These are phyloP conservation scores for Acronicta aceris DNA, from an alignment of 2,888 invertebrate species.

Conservation along the genomic window DNA sequence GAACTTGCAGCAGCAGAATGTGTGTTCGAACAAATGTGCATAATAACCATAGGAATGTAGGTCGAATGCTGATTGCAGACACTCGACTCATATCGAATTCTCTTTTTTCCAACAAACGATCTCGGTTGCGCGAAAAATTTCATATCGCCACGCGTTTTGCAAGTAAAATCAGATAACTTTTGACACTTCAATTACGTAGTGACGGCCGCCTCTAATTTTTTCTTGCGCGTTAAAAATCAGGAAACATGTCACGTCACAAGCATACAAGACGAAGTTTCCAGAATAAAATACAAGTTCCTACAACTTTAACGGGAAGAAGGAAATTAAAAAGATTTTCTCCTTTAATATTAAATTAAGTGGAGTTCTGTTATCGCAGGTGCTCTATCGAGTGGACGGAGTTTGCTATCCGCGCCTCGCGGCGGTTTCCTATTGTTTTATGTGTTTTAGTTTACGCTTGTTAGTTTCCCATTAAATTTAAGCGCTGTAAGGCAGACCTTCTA, in stretches of 20 bases:
- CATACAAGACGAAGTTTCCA: slow-evolving; percentile 81
- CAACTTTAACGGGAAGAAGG: slow-evolving; percentile 70
- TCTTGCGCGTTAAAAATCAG: slow-evolving; percentile 69
- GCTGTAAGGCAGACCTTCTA: slow-evolving; percentile 71
- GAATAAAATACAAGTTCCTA: slow-evolving; percentile 80
- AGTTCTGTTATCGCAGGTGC: slow-evolving; percentile 72
- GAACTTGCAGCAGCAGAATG: slow-evolving; percentile 57
- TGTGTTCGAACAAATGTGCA: slow-evolving; percentile 70
- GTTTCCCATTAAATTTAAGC: slow-evolving; percentile 74
- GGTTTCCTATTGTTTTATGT: slow-evolving; percentile 72
- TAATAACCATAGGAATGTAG: slow-evolving; percentile 81
- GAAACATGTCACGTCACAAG: slow-evolving; percentile 81
- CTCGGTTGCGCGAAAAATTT: slow-evolving; percentile 85
- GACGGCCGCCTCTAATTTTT: slow-evolving; percentile 84
- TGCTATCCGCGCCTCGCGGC: slow-evolving; percentile 57
- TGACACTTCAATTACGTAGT: slow-evolving; percentile 89
- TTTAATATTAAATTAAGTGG: slow-evolving; percentile 75
- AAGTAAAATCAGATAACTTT: slow-evolving; percentile 89
- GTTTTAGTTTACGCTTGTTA: slow-evolving; percentile 81
- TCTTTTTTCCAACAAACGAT: slow-evolving; percentile 84
- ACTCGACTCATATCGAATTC: slow-evolving; percentile 87
- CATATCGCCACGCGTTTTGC: slow-evolving; percentile 87
- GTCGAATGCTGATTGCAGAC: slow-evolving; percentile 86
- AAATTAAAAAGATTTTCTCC: slow-evolving; percentile 81
- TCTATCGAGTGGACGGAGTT: slow-evolving; percentile 64